Base-by-base conservation (phyloP, 2,113 vertebrate genomes). In the Amblyornis subalaris region DNA sequence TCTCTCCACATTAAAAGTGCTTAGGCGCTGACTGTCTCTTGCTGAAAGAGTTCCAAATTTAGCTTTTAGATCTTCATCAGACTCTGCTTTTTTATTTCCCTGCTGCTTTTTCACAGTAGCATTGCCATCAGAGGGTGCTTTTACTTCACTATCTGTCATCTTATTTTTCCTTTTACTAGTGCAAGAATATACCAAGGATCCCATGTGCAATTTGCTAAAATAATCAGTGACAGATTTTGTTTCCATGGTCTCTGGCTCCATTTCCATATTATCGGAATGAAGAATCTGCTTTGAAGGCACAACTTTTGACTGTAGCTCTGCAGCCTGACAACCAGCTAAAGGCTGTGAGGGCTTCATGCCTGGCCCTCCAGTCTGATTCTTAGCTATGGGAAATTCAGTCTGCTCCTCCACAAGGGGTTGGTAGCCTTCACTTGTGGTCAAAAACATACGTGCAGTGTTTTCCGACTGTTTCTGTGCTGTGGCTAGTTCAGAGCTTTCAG, bases 211-310 rank as follows among this genome's bases (percentile, higher is more conserved):
- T 97, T 99, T 99, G 88, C 98, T 99, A 96, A 99, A 99, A 97
- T 99, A 99, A 95, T 99, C 99, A 42, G 98, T 99, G 76, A 99
- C 98, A 3, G 99, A 99, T 98, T 99, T 99, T 94, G 98, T 99
- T 97, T 99, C 99, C 99, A 99, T 99, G 17, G 99, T 99, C 96
- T 99, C 99, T 45, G 99, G 99, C 95, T 99, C 99, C 99, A 99
- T 99, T 97, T 99, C 99, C 81, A 99, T 98, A 31, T 98, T 98
- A 92, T 99, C 98, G 2, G 99, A 99, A 97, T 98, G 99, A 96
- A 99, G 98, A 48, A 99, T 98, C 97, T 99, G 99, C 89, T 99
- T 98, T 90, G 99, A 98, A 98, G 98, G 97, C 95, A 98, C 98
- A 62, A 98, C 98, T 96, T 98, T 98, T 88, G 99, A 98, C 75